Evolutionary conservation across 2,113 vertebrate species (phyloP).

Genomic region (human): GRCh38 chr4:167608501-167609000

Average conservation of each 20-base stretch:
- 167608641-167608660: too few relatives aligned
- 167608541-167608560: too few relatives aligned
- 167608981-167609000: background rate
- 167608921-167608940: background rate
- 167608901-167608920: background rate
- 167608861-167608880: background rate
- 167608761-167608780: background rate
- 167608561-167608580: too few relatives aligned
- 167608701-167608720: background rate
- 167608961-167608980: background rate
- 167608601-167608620: too few relatives aligned
- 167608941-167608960: background rate
- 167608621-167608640: too few relatives aligned
- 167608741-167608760: background rate
- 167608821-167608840: background rate
- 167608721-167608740: background rate
- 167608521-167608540: too few relatives aligned
- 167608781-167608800: background rate
- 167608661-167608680: too few relatives aligned
- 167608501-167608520: too few relatives aligned
- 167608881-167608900: background rate
- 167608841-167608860: background rate
- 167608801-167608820: background rate
- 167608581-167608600: too few relatives aligned
- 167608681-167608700: accelerated